These are phyloP conservation scores for Pipra filicauda DNA, from an alignment of 2,113 vertebrate genomes.

Conservation along the genomic window DNA sequence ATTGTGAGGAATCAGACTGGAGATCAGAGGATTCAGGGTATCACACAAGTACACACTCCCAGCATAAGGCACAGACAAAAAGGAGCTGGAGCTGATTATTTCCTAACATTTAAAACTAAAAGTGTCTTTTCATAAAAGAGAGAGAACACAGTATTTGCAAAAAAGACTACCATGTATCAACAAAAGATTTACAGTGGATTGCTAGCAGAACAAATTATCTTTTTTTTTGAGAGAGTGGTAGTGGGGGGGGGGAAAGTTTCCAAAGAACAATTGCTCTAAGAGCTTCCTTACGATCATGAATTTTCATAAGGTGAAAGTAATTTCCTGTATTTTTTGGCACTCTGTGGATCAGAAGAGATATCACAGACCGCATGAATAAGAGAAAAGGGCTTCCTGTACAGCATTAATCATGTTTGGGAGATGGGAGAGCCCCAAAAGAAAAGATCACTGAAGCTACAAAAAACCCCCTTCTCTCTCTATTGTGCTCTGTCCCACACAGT, in stretches of 20 bases:
- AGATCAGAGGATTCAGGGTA: neutral
- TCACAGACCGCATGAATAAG: neutral
- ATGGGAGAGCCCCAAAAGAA: neutral
- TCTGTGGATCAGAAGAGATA: conserved; percentile 30
- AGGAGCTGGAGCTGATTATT: neutral
- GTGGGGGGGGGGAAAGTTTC: neutral
- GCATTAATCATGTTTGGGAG: conserved; percentile 27
- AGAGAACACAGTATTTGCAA: neutral
- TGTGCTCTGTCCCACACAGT: neutral
- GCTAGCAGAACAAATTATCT: neutral
- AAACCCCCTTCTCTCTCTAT: neutral
- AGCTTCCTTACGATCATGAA: conserved; percentile 63
- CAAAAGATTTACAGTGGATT: neutral
- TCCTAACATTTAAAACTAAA: neutral
- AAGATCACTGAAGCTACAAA: neutral
- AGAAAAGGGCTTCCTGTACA: conserved; percentile 43
- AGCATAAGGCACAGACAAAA: neutral
- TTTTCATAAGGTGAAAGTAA: conserved; percentile 70
- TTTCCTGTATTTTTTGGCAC: conserved; percentile 65
- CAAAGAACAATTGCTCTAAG: neutral
- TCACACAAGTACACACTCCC: neutral
- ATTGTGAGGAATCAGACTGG: neutral
- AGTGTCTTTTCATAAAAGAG: neutral
- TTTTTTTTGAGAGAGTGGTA: neutral
- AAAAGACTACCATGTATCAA: neutral